A percentile compares a stretch with the other conserved stretches of the same genome.
phyloP scores from a whole-genome alignment of 1,140 invertebrate genomes.

The Atta cephalotes region DNA sequence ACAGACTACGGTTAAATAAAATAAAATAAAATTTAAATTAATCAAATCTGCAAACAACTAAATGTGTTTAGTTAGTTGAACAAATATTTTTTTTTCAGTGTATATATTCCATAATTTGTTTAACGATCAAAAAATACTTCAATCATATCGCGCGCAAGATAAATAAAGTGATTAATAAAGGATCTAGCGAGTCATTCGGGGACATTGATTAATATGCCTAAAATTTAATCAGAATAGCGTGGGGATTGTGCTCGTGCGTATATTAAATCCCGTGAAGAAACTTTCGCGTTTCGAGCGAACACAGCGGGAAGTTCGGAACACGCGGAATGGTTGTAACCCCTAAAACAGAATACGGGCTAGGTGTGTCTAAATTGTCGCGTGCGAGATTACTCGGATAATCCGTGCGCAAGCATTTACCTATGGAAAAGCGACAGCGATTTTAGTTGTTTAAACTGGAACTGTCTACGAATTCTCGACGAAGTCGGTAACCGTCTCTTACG shows the following conservation, averaged over 20 bases:
- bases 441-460: constrained; percentile 27
- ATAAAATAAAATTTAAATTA: no score
- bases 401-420: background rate
- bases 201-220: constrained; percentile 59
- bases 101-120: background rate
- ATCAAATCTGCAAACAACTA: no score
- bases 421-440: constrained; percentile 20
- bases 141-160: background rate
- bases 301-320: background rate
- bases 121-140: background rate
- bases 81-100: no score
- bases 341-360: background rate
- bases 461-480: background rate
- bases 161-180: constrained; percentile 13
- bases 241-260: constrained; percentile 9
- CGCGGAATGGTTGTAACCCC: background rate
- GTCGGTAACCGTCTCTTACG: background rate
- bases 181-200: background rate
- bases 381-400: constrained; percentile 52
- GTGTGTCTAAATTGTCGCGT: constrained; percentile 45
- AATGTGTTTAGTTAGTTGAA: no score
- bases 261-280: constrained; percentile 61
- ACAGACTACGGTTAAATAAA: no score
- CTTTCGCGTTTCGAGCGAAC: constrained; percentile 30
- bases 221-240: constrained; percentile 57